Evolutionary conservation across 2,888 invertebrate genomes (phyloP).

Genomic region (Lochmaea crataegi): DNA sequence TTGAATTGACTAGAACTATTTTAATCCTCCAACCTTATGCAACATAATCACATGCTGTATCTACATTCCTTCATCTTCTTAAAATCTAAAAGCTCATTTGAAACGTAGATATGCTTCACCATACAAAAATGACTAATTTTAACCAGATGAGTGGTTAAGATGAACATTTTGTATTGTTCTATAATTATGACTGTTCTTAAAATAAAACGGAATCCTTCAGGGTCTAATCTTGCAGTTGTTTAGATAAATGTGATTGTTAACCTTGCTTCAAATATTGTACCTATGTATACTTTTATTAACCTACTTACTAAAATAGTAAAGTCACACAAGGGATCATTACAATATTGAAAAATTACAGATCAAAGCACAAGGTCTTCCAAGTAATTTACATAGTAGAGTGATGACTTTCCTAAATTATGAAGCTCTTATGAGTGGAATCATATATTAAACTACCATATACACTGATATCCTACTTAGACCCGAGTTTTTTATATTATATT

Average conservation of each 20-base stretch:
- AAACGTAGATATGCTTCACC: neutral
- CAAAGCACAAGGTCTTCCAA: neutral
- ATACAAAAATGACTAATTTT: constrained; percentile 1
- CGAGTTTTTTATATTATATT: no score
- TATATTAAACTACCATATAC: no score
- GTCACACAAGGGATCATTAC: neutral
- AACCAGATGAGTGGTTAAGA: neutral
- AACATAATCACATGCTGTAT: constrained; percentile 32
- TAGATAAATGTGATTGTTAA: neutral
- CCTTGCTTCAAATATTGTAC: constrained; percentile 2
- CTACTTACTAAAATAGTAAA: neutral
- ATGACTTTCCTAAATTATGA: neutral
- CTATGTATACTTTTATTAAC: neutral
- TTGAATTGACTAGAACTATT: constrained; percentile 18
- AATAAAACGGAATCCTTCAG: constrained; percentile 2
- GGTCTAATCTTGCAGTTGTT: neutral
- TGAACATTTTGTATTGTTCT: neutral
- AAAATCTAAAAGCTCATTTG: neutral
- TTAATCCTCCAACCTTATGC: constrained; percentile 32
- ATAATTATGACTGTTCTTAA: constrained; percentile 10
- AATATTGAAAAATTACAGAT: neutral
- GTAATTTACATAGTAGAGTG: neutral
- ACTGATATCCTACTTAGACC: no score
- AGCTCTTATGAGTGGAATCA: no score
- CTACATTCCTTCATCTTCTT: constrained; percentile 23